phyloP scores from a whole-genome alignment of 2,113 vertebrate species.

The Hyla sarda region DNA sequence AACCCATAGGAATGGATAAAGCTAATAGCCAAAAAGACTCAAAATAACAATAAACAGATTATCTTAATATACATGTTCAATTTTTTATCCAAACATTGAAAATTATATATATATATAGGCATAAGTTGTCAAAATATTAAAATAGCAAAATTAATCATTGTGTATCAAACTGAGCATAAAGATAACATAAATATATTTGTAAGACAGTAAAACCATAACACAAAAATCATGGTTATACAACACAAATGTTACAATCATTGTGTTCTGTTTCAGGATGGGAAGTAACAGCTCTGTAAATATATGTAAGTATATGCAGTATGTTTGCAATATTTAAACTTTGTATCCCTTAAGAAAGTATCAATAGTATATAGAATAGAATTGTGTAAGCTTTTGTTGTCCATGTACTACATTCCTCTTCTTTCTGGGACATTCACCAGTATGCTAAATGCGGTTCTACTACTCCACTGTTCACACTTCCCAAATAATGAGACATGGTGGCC shows the following conservation, averaged over 20 bases:
- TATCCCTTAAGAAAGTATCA: background rate
- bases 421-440: background rate
- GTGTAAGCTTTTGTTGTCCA: background rate
- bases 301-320: background rate
- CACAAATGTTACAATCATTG: background rate
- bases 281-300: conserved; percentile 5
- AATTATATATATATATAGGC: no score
- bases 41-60: no score
- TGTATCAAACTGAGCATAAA: background rate
- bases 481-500: background rate
- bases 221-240: background rate
- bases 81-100: no score
- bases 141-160: no score
- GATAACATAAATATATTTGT: background rate
- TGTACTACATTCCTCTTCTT: background rate
- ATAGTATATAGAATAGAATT: no score
- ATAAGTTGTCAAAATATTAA: no score
- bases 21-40: no score
- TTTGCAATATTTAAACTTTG: background rate
- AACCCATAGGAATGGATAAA: no score
- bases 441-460: background rate
- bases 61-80: no score
- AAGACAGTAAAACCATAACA: background rate
- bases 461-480: background rate
- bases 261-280: conserved; percentile 18